Base-by-base conservation (phyloP, 2,797 vertebrate genomes). In the Botia almorhae region DNA sequence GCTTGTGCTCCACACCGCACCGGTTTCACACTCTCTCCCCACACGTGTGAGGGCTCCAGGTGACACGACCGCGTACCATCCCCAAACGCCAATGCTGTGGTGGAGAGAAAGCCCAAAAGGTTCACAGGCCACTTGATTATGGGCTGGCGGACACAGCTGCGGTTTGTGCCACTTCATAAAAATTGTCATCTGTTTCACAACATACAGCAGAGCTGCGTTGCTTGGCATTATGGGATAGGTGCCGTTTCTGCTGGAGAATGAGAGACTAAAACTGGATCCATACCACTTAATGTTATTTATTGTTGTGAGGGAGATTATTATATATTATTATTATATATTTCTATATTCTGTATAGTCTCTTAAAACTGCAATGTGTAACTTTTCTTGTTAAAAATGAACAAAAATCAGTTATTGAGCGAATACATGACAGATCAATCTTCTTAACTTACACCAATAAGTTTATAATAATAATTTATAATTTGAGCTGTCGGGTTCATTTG, bases 11-110 rank as follows among this genome's bases (percentile, higher is more conserved):
- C 33, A 70, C 65, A 53, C 68, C 33, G 74, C 65, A 53, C 68
- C 43, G 70, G 68, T 89, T 90, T 92, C 89, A 88, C 91, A 90
- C 89, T 87, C 74, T 89, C 86, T 88, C 82, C 88, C 87, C 83
- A 84, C 88, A 90, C 85, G 85, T 87, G 85, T 88, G 81, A 73
- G 76, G 68, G 64, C 71, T 76, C 69, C 70, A 88, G 88, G 83
- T 82, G 85, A 77, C 78, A 67, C 76, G 78, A 55, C 64, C 63
- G 29, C 65, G 82, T 65, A 69, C 8, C 36, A 61, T 69, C 74
- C 75, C 64, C 56, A 83, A 69, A 68, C 63, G 12, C 71, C 64
- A 87, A 83, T 81, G 50, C 77, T 69, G 63, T 78, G 83, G 74
- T 81, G 81, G 68, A 79, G 83, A 78, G 69, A 83, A 85, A 83